Conservation (phyloP, 2,888 invertebrate species). For the Didymodactylos carnosus region DNA sequence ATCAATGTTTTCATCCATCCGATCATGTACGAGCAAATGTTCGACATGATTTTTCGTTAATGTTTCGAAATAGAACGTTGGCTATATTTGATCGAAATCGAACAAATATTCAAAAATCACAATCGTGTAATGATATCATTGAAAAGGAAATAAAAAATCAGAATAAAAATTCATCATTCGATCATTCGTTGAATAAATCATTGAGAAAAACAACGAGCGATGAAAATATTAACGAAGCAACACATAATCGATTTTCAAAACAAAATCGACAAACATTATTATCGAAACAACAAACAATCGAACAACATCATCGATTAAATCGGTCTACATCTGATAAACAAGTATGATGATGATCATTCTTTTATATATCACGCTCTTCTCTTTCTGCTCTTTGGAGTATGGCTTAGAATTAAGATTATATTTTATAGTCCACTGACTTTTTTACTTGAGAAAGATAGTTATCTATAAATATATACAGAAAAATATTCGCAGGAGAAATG, state of each 20-base stretch:
- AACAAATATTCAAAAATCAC: neutral
- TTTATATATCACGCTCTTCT: no score
- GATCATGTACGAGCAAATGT: neutral
- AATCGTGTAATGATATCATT: neutral
- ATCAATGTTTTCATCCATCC: conserved; percentile 28
- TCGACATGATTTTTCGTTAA: neutral
- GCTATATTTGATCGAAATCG: neutral
- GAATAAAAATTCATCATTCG: neutral
- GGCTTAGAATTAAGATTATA: no score
- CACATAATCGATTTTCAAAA: neutral
- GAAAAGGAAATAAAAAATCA: neutral
- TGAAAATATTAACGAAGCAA: neutral
- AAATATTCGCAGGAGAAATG: no score
- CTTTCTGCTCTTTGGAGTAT: no score
- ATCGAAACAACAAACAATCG: neutral
- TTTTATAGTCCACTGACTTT: no score
- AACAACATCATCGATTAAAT: neutral
- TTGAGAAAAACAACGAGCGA: neutral
- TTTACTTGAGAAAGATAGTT: no score
- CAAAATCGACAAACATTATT: neutral
- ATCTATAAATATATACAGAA: no score
- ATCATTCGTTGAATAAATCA: no score
- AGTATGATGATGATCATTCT: no score
- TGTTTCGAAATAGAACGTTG: neutral
- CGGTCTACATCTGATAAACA: no score